Base-by-base conservation (phyloP, 2,113 vertebrate genomes). In the Corythaixoides concolor region DNA sequence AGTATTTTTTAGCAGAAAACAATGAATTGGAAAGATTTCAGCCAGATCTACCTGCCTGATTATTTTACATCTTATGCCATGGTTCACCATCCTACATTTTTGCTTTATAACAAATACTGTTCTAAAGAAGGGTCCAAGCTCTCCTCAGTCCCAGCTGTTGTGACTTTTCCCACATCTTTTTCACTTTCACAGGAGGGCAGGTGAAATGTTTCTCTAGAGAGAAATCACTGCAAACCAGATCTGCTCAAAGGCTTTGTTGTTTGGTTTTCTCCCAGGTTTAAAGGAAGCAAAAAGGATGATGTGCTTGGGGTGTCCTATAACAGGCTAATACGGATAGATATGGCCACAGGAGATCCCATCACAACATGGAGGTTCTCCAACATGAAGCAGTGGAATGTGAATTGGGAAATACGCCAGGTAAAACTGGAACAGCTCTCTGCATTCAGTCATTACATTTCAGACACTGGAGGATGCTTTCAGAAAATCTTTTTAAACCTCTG, bases 321-420 rank as follows among this genome's bases (percentile, higher is more conserved):
- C 96, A 98, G 99, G 47, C 84, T 99, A 96, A 99, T 99, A 88
- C 98, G 99, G 91, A 99, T 99, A 12, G 99, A 99, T 94, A 98
- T 98, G 88, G 97, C 98, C 53, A 98, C 99, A 0, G 98, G 98
- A 56, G 98, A 99, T 96, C 99, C 99, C 4, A 96, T 99, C 94
- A 99, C 99, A 91, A 99, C 99, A 0, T 99, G 99, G 99, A 99
- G 99, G 95, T 99, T 99, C 52, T 97, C 99, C 94, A 99, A 98
- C 96, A 99, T 99, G 98, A 99, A 99, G 96, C 99, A 99, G 96
- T 99, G 99, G 99, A 99, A 99, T 53, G 99, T 99, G 56, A 99
- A 99, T 97, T 99, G 99, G 99, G 99, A 99, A 97, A 99, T 99
- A 89, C 98, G 98, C 95, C 99, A 99, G 98, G 99, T 99, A 94